A percentile compares a stretch with the other conserved stretches of the same genome.
Evolutionary conservation across 2,113 vertebrate genomes (phyloP).

Genomic region (Gadus macrocephalus): DNA sequence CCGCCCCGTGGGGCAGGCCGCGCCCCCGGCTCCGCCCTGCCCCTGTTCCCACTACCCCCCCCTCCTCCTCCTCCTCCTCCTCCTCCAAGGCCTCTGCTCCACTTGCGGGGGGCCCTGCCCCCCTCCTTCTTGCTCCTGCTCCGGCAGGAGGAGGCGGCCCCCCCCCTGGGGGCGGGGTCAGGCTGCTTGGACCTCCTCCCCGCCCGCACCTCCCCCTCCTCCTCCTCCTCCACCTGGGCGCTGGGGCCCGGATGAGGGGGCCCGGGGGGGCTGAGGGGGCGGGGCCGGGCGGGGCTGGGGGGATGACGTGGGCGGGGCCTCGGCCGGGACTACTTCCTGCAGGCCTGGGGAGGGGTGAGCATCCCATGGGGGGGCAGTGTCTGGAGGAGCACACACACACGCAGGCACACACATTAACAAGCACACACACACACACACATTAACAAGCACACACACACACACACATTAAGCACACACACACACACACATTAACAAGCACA

Average conservation of each 20-base stretch:
- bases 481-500: too few relatives aligned
- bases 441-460: too few relatives aligned
- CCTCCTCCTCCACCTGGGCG: conserved; percentile 80
- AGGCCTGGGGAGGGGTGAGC: conserved; percentile 89
- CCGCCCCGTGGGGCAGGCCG: background rate
- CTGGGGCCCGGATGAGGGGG: conserved; percentile 67
- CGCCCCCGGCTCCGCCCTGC: too few relatives aligned
- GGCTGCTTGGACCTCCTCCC: conserved; percentile 56
- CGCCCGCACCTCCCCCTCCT: conserved; percentile 71
- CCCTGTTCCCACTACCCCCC: too few relatives aligned
- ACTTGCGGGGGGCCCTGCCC: conserved; percentile 80
- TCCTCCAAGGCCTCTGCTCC: conserved; percentile 59
- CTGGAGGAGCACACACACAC: conserved; percentile 68
- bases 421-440: conserved; percentile 23
- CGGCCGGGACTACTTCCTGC: conserved; percentile 92
- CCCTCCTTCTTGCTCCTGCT: conserved; percentile 76
- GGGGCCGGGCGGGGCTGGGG: conserved; percentile 85
- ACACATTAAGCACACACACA: too few relatives aligned
- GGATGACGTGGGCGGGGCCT: conserved; percentile 84
- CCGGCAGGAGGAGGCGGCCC: conserved; percentile 61
- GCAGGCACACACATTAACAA: conserved; percentile 18
- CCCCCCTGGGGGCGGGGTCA: conserved; percentile 63
- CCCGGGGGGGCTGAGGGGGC: conserved; percentile 78
- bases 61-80: conserved; percentile 26
- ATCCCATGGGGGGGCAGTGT: conserved; percentile 91